These are phyloP conservation scores for Nomada ruficornis DNA, from an alignment of 2,888 invertebrate genomes.

Conservation along the genomic window DNA sequence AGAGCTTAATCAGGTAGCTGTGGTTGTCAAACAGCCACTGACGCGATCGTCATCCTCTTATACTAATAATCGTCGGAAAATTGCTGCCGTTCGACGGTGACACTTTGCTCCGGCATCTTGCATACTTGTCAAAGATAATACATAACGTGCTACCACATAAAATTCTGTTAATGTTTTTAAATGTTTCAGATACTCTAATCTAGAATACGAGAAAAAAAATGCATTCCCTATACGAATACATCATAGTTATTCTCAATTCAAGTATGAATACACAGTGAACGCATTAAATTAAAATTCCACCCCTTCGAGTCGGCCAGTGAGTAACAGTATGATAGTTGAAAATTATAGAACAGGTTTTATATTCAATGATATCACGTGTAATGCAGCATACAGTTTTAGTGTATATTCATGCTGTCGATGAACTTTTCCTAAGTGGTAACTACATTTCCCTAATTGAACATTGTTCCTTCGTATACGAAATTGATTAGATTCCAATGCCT, in stretches of 20 bases:
- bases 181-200: not conserved
- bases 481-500: slow-evolving; percentile 10
- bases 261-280: too few species aligned
- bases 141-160: not conserved
- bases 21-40: not conserved
- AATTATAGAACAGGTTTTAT: too few species aligned
- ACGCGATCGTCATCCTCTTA: not conserved
- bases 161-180: not conserved
- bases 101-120: not conserved
- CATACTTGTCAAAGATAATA: not conserved
- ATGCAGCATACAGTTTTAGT: too few species aligned
- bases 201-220: too few species aligned
- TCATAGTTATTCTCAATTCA: too few species aligned
- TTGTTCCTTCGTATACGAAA: not conserved
- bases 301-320: too few species aligned
- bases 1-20: slow-evolving; percentile 32
- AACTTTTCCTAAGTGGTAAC: slow-evolving; percentile 9
- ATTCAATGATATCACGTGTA: too few species aligned
- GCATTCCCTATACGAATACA: too few species aligned
- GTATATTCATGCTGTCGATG: not conserved
- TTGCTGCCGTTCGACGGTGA: not conserved
- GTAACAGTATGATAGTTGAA: too few species aligned
- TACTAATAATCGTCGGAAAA: not conserved
- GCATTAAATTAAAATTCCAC: too few species aligned
- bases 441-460: slow-evolving; percentile 8